These are phyloP conservation scores for Tragopan temminckii DNA, from an alignment of 2,797 vertebrate species.

Conservation along the genomic window DNA sequence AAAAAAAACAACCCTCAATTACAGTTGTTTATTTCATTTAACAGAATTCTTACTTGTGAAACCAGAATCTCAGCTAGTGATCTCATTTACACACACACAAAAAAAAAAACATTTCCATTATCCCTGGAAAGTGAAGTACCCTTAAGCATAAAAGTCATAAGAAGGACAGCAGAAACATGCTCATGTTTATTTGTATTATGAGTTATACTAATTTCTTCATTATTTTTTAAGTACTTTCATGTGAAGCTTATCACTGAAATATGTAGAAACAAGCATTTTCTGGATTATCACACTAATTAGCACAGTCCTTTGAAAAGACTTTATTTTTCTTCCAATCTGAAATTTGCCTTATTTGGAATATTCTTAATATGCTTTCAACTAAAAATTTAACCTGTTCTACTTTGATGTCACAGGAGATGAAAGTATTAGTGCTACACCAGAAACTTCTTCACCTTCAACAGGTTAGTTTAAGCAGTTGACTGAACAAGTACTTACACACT, in stretches of 20 bases:
- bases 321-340: neutral
- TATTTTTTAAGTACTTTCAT: neutral
- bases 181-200: neutral
- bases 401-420: slow-evolving; percentile 2
- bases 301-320: neutral
- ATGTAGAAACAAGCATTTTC: neutral
- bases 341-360: neutral
- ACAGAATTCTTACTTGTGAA: neutral
- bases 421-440: neutral
- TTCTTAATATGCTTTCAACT: neutral
- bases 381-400: neutral
- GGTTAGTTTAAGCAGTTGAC: slow-evolving; percentile 15
- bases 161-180: neutral
- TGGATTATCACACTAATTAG: neutral
- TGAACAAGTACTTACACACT: neutral
- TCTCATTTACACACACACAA: neutral
- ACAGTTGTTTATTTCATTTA: neutral
- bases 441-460: slow-evolving; percentile 14
- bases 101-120: neutral
- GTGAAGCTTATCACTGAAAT: neutral
- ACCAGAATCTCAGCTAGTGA: neutral
- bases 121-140: neutral
- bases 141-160: neutral
- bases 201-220: neutral
- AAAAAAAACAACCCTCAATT: neutral